A percentile compares a stretch with the other conserved stretches of the same genome.
phyloP scores from a whole-genome alignment of 2,113 vertebrate species.

The Delphinus delphis region DNA sequence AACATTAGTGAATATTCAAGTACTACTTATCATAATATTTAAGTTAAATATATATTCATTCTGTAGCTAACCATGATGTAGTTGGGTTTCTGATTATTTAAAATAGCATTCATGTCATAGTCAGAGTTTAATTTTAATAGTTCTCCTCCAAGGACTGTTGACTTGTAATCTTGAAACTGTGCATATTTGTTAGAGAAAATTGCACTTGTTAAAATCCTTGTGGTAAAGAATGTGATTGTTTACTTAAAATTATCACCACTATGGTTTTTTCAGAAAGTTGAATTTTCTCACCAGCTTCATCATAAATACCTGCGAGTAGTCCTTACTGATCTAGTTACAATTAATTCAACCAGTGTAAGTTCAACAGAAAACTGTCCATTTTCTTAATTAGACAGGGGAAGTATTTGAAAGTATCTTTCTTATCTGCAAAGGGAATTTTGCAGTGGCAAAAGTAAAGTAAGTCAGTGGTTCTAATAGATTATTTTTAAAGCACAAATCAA shows the following conservation, averaged over 20 bases:
- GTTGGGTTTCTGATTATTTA: background rate
- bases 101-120: background rate
- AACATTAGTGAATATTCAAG: background rate
- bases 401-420: background rate
- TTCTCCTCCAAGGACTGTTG: background rate
- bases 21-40: background rate
- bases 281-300: background rate
- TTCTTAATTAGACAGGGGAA: background rate
- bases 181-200: background rate
- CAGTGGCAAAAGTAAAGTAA: background rate
- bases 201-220: background rate
- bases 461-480: background rate
- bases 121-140: constrained; percentile 9
- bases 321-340: background rate
- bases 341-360: background rate
- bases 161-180: background rate
- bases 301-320: background rate
- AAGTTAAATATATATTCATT: background rate
- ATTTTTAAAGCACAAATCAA: constrained; percentile 12
- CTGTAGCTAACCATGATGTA: background rate
- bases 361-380: background rate
- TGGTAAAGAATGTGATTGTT: constrained; percentile 9
- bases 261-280: background rate
- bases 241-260: background rate
- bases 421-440: background rate